Evolutionary conservation across 2,113 vertebrate species (phyloP).

Genomic region (Nothobranchius kuhntae): DNA sequence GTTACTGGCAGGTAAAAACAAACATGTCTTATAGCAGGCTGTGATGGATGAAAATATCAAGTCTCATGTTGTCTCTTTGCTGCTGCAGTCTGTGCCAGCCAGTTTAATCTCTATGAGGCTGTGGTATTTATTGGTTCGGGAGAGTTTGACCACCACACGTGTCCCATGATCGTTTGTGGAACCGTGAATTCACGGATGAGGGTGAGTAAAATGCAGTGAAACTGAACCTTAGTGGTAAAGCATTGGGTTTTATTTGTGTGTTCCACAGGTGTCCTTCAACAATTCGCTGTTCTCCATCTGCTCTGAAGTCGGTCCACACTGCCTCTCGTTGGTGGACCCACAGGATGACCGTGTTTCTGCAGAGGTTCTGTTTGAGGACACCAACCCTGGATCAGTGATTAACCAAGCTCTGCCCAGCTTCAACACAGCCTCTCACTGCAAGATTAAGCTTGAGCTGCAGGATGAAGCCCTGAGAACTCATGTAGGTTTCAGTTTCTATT

Average conservation of each 20-base stretch:
- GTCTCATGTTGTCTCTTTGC: no score
- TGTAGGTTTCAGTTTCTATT: not conserved
- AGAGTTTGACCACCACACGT: slow-evolving; percentile 6
- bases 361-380: not conserved
- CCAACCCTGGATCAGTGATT: not conserved
- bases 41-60: not conserved
- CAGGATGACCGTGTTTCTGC: not conserved
- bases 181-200: not conserved
- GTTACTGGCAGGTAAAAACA: not conserved
- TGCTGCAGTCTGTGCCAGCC: no score
- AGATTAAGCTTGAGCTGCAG: not conserved
- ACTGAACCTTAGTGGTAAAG: no score
- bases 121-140: no score
- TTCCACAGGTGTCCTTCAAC: no score
- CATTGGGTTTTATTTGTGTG: not conserved
- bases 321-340: not conserved
- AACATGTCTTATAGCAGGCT: no score
- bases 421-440: not conserved
- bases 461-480: not conserved
- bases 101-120: no score
- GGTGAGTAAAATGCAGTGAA: not conserved
- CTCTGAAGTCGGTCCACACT: no score
- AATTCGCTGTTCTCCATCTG: not conserved
- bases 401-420: not conserved
- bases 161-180: slow-evolving; percentile 3